Evolutionary conservation across 2,888 invertebrate genomes (phyloP).

Genomic region (Conus canariensis): DNA sequence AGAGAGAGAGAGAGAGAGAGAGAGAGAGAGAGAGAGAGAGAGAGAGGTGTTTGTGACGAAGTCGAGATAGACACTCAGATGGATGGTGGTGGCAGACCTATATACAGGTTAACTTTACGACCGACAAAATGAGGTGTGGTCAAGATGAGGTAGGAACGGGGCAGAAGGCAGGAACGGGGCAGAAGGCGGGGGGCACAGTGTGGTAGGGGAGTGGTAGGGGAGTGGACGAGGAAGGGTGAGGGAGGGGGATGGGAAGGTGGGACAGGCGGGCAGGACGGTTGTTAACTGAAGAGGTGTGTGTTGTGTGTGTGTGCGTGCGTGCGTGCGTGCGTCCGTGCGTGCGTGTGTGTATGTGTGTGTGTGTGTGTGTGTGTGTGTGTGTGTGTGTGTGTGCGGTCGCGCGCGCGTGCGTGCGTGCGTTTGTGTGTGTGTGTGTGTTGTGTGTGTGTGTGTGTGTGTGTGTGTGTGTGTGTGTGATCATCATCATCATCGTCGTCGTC

Average conservation of each 20-base stretch:
- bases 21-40: constrained; percentile 17
- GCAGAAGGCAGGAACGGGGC: not conserved
- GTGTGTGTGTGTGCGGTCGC: no score
- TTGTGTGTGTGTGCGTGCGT: not conserved
- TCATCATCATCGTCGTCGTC: not conserved
- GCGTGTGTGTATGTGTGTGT: no score
- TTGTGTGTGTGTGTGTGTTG: no score
- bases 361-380: not conserved
- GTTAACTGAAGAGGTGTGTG: no score
- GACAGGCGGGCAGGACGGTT: no score
- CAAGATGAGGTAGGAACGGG: not conserved
- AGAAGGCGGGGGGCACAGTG: not conserved
- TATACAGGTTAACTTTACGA: no score
- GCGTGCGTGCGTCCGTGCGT: no score
- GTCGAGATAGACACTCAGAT: not conserved
- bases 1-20: constrained; percentile 23
- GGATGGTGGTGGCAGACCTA: no score
- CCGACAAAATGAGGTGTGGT: no score
- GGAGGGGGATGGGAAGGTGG: not conserved
- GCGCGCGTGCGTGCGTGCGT: no score
- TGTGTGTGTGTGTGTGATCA: not conserved
- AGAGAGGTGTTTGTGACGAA: not conserved
- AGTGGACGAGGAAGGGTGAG: not conserved
- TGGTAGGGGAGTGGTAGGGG: no score
- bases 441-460: not conserved